Evolutionary conservation across 2,888 invertebrate genomes (phyloP).

Genomic region (Pristionchus entomophagus): DNA sequence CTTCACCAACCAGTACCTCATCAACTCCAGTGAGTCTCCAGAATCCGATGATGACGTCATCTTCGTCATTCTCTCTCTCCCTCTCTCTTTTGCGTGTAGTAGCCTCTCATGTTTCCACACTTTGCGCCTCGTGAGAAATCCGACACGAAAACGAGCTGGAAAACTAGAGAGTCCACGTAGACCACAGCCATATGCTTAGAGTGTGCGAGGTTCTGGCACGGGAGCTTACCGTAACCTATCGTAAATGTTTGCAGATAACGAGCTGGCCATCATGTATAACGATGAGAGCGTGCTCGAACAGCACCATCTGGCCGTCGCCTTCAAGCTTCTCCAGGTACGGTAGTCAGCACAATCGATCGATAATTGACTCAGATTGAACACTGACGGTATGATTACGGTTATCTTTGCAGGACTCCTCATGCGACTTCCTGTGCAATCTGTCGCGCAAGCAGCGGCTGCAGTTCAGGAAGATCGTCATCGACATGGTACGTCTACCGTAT

Average conservation of each 20-base stretch:
- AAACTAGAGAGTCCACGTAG: neutral
- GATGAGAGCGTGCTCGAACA: conserved; percentile 99
- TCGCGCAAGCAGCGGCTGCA: conserved; percentile 96
- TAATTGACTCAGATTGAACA: neutral
- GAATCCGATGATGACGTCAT: neutral
- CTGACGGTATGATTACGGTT: neutral
- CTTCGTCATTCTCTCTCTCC: neutral
- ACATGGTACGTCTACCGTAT: conserved; percentile 85
- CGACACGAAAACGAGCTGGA: neutral
- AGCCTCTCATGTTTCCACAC: neutral
- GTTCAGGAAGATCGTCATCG: conserved; percentile 97
- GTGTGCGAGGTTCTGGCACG: neutral
- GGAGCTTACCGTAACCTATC: neutral
- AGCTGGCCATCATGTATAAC: conserved; percentile 99
- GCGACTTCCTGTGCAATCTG: conserved; percentile 95
- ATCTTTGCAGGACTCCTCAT: conserved; percentile 85
- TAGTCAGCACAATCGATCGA: neutral
- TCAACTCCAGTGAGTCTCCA: conserved; percentile 87
- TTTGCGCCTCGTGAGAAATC: neutral
- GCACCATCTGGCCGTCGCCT: conserved; percentile 98
- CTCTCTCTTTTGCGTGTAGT: conserved; percentile 17
- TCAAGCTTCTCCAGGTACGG: conserved; percentile 85
- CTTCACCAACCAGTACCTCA: conserved; percentile 98
- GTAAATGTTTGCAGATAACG: conserved; percentile 84
- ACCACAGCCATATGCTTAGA: neutral